Percentiles rank a stretch among this genome's conserved stretches.
Conservation (phyloP, 2,797 vertebrate species). For the Phoebastria nigripes region DNA sequence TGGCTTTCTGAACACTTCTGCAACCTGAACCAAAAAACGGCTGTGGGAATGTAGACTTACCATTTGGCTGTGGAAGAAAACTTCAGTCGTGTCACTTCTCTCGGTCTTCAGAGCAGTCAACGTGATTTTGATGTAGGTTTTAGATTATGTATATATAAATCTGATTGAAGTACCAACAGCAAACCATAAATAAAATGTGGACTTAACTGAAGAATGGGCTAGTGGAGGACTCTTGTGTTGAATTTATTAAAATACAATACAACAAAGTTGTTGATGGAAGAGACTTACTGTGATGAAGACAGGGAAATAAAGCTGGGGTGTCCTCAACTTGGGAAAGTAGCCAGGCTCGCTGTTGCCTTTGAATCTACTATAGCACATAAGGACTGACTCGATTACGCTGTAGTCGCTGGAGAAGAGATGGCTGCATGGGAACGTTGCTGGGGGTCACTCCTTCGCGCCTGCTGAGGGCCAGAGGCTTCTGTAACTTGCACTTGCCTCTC, state of each 20-base stretch:
- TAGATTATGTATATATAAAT: slow-evolving; percentile 51
- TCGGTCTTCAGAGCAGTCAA: slow-evolving; percentile 51
- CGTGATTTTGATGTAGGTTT: slow-evolving; percentile 54
- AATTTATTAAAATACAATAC: not conserved
- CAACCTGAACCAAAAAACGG: slow-evolving; percentile 43
- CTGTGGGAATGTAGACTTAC: slow-evolving; percentile 37
- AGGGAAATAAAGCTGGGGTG: not conserved
- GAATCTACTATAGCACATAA: accelerated
- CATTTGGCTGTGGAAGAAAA: slow-evolving; percentile 20
- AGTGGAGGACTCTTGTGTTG: slow-evolving; percentile 56
- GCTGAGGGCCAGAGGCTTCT: not conserved
- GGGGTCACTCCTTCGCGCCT: not conserved
- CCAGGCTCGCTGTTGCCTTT: not conserved
- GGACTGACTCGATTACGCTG: accelerated
- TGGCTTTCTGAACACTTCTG: slow-evolving; percentile 32
- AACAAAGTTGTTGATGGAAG: not conserved
- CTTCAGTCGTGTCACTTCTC: slow-evolving; percentile 37
- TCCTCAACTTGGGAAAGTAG: not conserved
- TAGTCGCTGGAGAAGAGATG: not conserved
- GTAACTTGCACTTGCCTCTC: not conserved
- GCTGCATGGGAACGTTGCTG: not conserved
- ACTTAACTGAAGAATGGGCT: slow-evolving; percentile 52
- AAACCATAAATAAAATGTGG: slow-evolving; percentile 65
- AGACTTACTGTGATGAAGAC: not conserved
- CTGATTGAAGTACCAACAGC: slow-evolving; percentile 52